A percentile compares a stretch with the other conserved stretches of the same genome.
Conservation (phyloP, 2,113 vertebrate species). For the Gallinago jamesoni region DNA sequence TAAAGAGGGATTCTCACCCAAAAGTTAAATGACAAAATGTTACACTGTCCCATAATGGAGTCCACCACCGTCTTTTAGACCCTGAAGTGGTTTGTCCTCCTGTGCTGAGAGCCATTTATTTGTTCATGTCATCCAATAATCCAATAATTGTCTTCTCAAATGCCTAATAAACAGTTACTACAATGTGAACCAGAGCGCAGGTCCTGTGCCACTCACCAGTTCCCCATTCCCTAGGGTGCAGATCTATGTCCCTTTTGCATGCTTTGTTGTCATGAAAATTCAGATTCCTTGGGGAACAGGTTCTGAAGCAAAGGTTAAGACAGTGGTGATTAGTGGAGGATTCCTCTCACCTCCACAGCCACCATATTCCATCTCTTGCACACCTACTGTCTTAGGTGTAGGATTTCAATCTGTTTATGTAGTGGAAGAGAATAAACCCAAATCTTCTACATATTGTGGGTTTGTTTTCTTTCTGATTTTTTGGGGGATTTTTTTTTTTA, state of each 20-base stretch:
- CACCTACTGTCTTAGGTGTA: background rate
- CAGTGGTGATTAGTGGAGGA: background rate
- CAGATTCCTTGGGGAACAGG: background rate
- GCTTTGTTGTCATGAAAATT: background rate
- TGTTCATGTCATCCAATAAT: background rate
- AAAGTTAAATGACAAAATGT: background rate
- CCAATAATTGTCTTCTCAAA: background rate
- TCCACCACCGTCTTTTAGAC: background rate
- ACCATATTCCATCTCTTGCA: background rate
- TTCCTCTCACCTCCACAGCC: background rate
- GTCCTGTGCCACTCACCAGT: background rate
- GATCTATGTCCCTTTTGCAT: background rate
- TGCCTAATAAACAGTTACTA: background rate
- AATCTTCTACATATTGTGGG: background rate
- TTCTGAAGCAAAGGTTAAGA: background rate
- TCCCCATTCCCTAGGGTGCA: background rate
- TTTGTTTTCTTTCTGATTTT: background rate
- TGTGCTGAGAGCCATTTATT: background rate
- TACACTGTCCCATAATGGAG: background rate
- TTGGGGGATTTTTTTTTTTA: background rate
- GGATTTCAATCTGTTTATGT: background rate
- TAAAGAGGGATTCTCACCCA: background rate
- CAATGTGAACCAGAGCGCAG: background rate
- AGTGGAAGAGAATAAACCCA: background rate
- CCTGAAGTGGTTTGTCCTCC: background rate